phyloP scores from a whole-genome alignment of 2,113 vertebrate genomes.

The Poecile atricapillus region DNA sequence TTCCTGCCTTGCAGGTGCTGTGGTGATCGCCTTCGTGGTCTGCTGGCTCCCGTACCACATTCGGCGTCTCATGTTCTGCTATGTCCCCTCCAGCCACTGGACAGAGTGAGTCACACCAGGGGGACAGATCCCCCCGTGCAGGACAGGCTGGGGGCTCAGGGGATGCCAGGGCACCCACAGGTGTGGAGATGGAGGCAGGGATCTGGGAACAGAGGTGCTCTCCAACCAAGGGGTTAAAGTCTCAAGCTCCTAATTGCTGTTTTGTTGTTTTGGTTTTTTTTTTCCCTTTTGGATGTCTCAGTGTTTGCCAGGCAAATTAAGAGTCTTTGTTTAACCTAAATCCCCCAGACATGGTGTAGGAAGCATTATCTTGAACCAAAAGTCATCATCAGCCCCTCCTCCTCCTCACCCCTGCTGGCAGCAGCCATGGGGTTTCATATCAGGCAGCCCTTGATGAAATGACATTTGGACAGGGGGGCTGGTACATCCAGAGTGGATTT shows the following conservation, averaged over 20 bases:
- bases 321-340: not conserved
- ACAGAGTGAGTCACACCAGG: conserved; percentile 79
- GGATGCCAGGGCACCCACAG: not conserved
- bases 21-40: conserved; percentile 94
- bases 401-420: not conserved
- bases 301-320: not conserved
- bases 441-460: not conserved
- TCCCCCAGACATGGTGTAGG: not conserved
- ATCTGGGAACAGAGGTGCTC: not conserved
- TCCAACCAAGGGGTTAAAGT: accelerated
- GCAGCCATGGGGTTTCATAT: not conserved
- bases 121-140: accelerated
- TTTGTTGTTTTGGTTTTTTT: accelerated
- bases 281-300: not conserved
- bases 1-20: conserved; percentile 76
- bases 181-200: not conserved
- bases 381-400: not conserved
- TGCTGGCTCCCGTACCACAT: conserved; percentile 96
- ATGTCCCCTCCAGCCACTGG: conserved; percentile 82
- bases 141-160: not conserved
- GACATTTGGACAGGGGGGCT: not conserved
- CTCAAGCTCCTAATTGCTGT: not conserved
- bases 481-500: not conserved
- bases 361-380: not conserved
- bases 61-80: conserved; percentile 95